phyloP scores from a whole-genome alignment of 2,797 vertebrate genomes.

The Molossus molossus region DNA sequence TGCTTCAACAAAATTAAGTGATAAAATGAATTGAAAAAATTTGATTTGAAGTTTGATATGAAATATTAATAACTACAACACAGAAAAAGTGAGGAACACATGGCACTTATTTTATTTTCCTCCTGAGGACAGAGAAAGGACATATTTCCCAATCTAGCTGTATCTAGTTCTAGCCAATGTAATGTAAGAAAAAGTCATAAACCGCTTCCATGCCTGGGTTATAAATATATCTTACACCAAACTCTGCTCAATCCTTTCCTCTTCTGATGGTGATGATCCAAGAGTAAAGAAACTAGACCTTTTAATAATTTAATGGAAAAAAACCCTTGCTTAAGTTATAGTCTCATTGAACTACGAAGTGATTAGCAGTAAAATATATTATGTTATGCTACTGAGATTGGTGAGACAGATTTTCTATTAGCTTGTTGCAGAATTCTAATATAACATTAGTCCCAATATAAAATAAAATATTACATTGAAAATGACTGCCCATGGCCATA shows the following conservation, averaged over 20 bases:
- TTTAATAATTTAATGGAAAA: neutral
- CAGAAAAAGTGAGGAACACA: neutral
- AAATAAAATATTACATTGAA: constrained; percentile 19
- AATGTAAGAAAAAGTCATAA: neutral
- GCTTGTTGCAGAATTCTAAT: neutral
- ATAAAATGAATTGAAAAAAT: neutral
- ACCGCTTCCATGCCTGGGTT: neutral
- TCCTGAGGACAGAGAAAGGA: neutral
- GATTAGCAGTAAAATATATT: neutral
- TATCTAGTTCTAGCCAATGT: neutral
- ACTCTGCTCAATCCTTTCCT: neutral
- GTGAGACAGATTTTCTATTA: neutral
- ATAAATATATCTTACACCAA: neutral
- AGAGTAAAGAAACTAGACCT: neutral
- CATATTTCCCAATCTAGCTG: neutral
- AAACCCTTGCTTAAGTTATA: neutral
- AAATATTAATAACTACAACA: neutral
- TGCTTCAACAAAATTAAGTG: neutral
- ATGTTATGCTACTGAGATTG: neutral
- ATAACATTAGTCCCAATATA: neutral
- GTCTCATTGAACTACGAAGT: neutral
- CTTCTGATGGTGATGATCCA: neutral
- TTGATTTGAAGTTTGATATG: neutral
- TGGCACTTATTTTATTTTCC: neutral
- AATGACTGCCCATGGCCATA: neutral